Percentiles rank a stretch among this genome's conserved stretches.
Evolutionary conservation across 2,113 vertebrate species (phyloP).

Genomic region (Aplodontia rufa): DNA sequence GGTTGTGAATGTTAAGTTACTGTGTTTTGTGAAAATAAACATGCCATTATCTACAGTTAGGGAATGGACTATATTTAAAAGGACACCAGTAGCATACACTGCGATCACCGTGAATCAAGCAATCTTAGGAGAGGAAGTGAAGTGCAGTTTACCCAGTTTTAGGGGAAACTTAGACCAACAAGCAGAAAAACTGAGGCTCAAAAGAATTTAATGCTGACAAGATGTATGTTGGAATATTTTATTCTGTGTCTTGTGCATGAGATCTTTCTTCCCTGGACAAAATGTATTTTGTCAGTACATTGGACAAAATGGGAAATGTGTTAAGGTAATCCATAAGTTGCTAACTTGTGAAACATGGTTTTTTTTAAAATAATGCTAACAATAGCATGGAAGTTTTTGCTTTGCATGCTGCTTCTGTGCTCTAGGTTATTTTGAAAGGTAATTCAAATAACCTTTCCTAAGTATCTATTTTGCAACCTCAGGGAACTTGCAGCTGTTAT

Average conservation of each 20-base stretch:
- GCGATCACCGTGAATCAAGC: slow-evolving; percentile 54
- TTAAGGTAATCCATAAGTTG: slow-evolving; percentile 55
- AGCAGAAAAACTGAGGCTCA: slow-evolving; percentile 66
- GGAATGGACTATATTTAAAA: slow-evolving; percentile 40
- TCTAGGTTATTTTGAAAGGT: slow-evolving; percentile 78
- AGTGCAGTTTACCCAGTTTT: slow-evolving; percentile 33
- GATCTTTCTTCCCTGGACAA: neutral
- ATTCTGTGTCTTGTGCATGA: neutral
- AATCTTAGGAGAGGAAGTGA: slow-evolving; percentile 61
- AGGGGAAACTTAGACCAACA: slow-evolving; percentile 58
- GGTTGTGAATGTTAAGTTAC: neutral
- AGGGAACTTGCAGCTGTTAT: slow-evolving; percentile 83
- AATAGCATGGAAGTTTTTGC: slow-evolving; percentile 73
- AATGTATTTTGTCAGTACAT: slow-evolving; percentile 33
- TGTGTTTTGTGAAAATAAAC: slow-evolving; percentile 57
- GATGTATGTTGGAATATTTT: slow-evolving; percentile 38
- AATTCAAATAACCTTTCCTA: slow-evolving; percentile 83
- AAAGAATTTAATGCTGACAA: slow-evolving; percentile 70
- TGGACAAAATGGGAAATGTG: slow-evolving; percentile 61
- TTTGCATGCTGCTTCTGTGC: slow-evolving; percentile 75
- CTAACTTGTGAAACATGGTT: slow-evolving; percentile 41
- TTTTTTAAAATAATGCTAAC: slow-evolving; percentile 60
- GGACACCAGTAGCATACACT: neutral
- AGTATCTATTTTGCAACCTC: slow-evolving; percentile 76
- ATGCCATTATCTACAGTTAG: neutral